Conservation (phyloP, 2,888 invertebrate species). For the Patella depressa region DNA sequence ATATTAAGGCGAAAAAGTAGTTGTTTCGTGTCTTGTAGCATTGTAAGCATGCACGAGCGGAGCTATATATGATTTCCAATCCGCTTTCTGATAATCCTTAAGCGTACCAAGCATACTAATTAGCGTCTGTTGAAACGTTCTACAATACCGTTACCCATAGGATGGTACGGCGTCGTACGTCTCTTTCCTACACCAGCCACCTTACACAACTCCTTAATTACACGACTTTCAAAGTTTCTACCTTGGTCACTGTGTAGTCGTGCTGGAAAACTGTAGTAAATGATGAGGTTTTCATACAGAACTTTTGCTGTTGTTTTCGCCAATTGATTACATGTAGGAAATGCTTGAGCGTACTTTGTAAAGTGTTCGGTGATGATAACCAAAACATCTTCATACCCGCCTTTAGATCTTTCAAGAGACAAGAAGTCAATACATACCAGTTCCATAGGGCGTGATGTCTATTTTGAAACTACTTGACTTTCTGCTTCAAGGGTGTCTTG, state of each 20-base stretch:
- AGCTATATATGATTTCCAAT: background rate
- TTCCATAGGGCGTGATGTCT: too few relatives aligned
- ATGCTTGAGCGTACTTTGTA: slow-evolving; percentile 24
- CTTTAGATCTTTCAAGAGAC: slow-evolving; percentile 18
- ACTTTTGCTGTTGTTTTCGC: slow-evolving; percentile 3
- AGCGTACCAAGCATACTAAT: background rate
- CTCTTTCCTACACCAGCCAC: slow-evolving; percentile 23
- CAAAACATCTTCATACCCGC: slow-evolving; percentile 18
- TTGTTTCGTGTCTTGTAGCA: background rate
- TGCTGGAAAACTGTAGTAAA: background rate
- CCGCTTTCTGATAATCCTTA: background rate
- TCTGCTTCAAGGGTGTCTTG: too few relatives aligned
- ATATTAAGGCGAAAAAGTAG: background rate
- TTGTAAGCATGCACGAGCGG: background rate
- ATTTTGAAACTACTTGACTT: too few relatives aligned
- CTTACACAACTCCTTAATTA: background rate
- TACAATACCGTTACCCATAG: background rate
- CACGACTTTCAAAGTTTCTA: background rate
- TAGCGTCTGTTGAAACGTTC: background rate
- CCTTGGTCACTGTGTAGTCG: background rate
- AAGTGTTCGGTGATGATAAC: slow-evolving; percentile 25
- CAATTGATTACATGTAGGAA: slow-evolving; percentile 31
- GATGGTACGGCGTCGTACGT: background rate
- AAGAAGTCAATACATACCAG: too few relatives aligned
- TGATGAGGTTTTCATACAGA: background rate